Evolutionary conservation across 2,888 invertebrate species (phyloP).

Genomic region (Zaprionus bogoriensis): DNA sequence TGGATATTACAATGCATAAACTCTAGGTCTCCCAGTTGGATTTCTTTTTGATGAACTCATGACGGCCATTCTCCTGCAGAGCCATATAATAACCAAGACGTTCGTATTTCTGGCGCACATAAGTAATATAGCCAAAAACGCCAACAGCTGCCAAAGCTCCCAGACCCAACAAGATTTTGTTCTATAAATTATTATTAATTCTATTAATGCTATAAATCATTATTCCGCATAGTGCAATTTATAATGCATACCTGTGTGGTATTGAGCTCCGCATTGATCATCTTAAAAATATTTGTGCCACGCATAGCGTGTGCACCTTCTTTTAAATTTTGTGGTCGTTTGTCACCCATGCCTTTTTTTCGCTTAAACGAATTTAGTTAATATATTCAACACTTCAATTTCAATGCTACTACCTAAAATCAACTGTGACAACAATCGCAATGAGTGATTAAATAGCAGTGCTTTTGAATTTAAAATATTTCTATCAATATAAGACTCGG

Average conservation of each 20-base stretch:
- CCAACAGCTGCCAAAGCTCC: constrained; percentile 89
- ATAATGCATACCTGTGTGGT: constrained; percentile 89
- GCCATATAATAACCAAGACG: constrained; percentile 91
- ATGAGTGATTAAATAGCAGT: too few species aligned
- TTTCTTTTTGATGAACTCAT: constrained; percentile 86
- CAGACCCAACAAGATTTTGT: constrained; percentile 91
- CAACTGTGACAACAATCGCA: too few species aligned
- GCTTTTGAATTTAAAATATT: too few species aligned
- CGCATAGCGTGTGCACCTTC: constrained; percentile 7
- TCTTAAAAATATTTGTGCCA: constrained; percentile 89
- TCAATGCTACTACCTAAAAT: background rate
- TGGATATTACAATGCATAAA: too few species aligned
- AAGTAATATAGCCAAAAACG: constrained; percentile 90
- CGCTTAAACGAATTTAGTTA: too few species aligned
- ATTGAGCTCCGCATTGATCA: constrained; percentile 94
- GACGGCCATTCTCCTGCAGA: constrained; percentile 89
- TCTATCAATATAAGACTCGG: too few species aligned
- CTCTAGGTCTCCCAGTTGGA: constrained; percentile 45
- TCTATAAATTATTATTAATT: too few species aligned
- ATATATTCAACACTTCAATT: background rate
- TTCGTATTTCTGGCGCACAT: constrained; percentile 92
- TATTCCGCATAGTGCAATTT: background rate
- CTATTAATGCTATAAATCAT: background rate
- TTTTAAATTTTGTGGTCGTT: constrained; percentile 15
- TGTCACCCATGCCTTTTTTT: constrained; percentile 30